Base-by-base conservation (phyloP, 1,140 invertebrate genomes). In the Neotoxoptera formosana region DNA sequence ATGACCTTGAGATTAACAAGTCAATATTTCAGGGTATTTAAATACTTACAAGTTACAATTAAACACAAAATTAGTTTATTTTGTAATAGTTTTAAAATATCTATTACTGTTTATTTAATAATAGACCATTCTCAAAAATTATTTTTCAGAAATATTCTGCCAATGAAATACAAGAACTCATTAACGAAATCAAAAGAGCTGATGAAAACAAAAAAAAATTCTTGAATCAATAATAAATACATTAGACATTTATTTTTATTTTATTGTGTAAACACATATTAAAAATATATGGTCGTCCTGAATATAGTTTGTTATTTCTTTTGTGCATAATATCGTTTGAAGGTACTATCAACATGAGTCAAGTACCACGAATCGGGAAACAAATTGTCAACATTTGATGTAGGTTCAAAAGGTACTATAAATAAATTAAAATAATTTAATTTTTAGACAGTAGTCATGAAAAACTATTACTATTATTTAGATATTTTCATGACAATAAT, bases 321-420 rank as follows among this genome's bases (percentile, higher is more conserved):
- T 93, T 94, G 93, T 88, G 60, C 56, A 95, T 99, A 99, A 94
- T 95, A 97, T 94, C 98, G 96, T 94, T 98, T 96, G 95, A 99
- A 97, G 95, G 97, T 97, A 60, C 98, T 97, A 96, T 99, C 99
- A 56, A 99, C 96, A 94, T 96, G 95, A 88, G 96, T 96, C 83
- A 99, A 96, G 95, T 99, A 99, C 96, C 98, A 99, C 21, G 98
- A 99, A 60, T 98, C 98, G 9, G 98, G 97, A 94, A 98, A 98
- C 94, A 99, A 96, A 30, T 96, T 95, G 48, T 97, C 96, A 36
- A 97, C 95, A 89, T 96, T 96, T n/a, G 97, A 97, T 14, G 96
- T 95, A 0, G 99, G 99, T 93, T 96, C 96, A 95, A 98, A 99
- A 3, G 98, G 98, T 83, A 96, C 97, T 93, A 47, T 14, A 93